Percentiles rank a stretch among this genome's conserved stretches.
Conservation (phyloP, 2,888 invertebrate species). For the Rhagonycha lutea region DNA sequence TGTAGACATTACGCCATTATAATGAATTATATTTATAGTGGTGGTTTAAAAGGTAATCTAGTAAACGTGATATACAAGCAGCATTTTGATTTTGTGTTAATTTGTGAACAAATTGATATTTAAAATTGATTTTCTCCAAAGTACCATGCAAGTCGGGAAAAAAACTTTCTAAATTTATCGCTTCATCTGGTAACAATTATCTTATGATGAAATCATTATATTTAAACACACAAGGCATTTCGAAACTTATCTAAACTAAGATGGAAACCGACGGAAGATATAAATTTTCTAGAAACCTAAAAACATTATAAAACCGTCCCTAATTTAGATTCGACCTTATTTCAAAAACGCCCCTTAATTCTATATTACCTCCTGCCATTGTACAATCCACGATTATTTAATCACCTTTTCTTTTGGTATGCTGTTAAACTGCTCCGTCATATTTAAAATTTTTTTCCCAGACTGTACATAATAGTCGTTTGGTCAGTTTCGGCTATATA, state of each 20-base stretch:
- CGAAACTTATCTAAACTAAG: slow-evolving; percentile 37
- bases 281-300: slow-evolving; percentile 40
- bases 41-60: not conserved
- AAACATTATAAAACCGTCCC: slow-evolving; percentile 41
- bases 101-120: not conserved
- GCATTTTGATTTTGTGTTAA: not conserved
- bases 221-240: slow-evolving; percentile 16
- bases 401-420: not conserved
- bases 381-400: slow-evolving; percentile 15
- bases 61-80: not conserved
- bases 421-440: not conserved
- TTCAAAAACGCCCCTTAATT: slow-evolving; percentile 34
- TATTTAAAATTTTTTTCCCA: slow-evolving; percentile 9
- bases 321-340: slow-evolving; percentile 37
- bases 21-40: not conserved
- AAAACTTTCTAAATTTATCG: not conserved
- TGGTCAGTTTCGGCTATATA: slow-evolving; percentile 19
- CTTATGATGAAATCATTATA: slow-evolving; percentile 24
- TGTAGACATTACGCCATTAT: not conserved
- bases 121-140: not conserved
- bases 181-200: slow-evolving; percentile 2
- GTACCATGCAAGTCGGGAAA: not conserved
- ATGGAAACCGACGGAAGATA: slow-evolving; percentile 43
- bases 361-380: slow-evolving; percentile 36
- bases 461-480: slow-evolving; percentile 28